phyloP scores from a whole-genome alignment of 2,113 vertebrate genomes.

The Pipra filicauda region DNA sequence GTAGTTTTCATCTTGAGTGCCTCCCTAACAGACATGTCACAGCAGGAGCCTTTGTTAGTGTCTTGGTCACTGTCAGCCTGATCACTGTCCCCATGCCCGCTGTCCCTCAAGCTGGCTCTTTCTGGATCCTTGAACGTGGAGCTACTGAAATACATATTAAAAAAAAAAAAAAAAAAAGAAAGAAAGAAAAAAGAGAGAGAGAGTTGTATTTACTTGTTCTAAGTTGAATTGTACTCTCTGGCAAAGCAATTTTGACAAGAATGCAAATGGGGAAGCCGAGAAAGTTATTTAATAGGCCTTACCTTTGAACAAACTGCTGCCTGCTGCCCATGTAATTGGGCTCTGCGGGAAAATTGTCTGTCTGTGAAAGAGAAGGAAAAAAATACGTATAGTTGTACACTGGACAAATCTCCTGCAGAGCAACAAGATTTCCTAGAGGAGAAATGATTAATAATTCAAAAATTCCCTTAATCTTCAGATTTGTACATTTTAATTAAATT shows the following conservation, averaged over 20 bases:
- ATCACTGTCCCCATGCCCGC: slow-evolving; percentile 98
- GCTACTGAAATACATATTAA: slow-evolving; percentile 83
- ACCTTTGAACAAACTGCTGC: slow-evolving; percentile 99
- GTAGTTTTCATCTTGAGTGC: slow-evolving; percentile 98
- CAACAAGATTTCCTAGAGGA: slow-evolving; percentile 89
- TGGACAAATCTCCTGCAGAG: slow-evolving; percentile 86
- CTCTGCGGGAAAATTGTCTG: slow-evolving; percentile 99
- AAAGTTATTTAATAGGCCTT: slow-evolving; percentile 89
- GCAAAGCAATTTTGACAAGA: slow-evolving; percentile 76
- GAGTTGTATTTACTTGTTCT: slow-evolving; percentile 73
- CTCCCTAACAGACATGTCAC: slow-evolving; percentile 99
- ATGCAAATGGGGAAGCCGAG: slow-evolving; percentile 78
- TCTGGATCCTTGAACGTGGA: slow-evolving; percentile 99
- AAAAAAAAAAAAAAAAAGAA: not conserved
- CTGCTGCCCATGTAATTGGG: slow-evolving; percentile 99
- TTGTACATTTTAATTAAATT: slow-evolving; percentile 87
- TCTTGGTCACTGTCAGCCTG: slow-evolving; percentile 99
- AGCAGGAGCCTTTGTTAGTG: slow-evolving; percentile 99
- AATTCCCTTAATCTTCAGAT: slow-evolving; percentile 83
- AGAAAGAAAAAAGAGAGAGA: slow-evolving; percentile 19
- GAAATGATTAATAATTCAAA: slow-evolving; percentile 90
- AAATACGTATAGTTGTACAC: slow-evolving; percentile 85
- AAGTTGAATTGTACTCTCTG: slow-evolving; percentile 74
- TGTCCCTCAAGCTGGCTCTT: slow-evolving; percentile 98
- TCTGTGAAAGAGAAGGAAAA: slow-evolving; percentile 92